Evolutionary conservation across 2,113 vertebrate species (phyloP), one percentile per base, ranked within the genome.

Genomic region (Sakesphorus luctuosus): DNA sequence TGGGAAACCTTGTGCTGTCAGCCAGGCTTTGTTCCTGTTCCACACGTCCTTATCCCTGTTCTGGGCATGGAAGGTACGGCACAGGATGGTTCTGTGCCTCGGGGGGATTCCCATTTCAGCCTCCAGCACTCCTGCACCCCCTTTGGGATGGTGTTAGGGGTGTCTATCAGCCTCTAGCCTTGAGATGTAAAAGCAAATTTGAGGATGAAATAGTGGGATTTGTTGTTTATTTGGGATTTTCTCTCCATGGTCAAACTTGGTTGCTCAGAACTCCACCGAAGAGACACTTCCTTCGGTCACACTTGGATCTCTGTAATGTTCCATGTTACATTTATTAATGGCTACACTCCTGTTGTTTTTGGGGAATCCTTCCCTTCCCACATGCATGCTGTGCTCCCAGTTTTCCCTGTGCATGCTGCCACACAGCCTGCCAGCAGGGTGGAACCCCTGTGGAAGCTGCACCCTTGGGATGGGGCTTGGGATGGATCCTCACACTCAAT

Each of bases 401-500:
- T 46, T 52, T 13, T 11, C 47, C 38, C 36, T 15, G 35, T 66
- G 55, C 56, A 3, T 12, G 52, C 38, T 26, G 43, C 55, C 24
- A 4, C 21, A 9, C 65, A n/a, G 75, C 65, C 89, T 31, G 18
- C 0, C 3, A 36, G n/a, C 2, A 0, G 12, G 2, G 8, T 25
- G 81, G 65, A 33, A 10, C 49, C 63, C 61, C 43, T 6, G 0
- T 20, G 66, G 68, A 13, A 49, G 18, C 2, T 36, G 24, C 63
- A 38, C 13, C 29, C 29, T 33, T 1, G 4, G 67, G 43, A 3
- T 31, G 31, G 4, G 35, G 46, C 1, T 68, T 63, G 56, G 56
- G 8, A 33, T 56, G 65, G 72, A 56, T 77, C 80, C 80, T 50
- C 61, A 4, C 2, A 0, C 53, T 13, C 15, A 63, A 38, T 56